Evolutionary conservation across 1,140 invertebrate species (phyloP), one percentile per base, ranked within the genome.

Genomic region (Dreissena polymorpha): DNA sequence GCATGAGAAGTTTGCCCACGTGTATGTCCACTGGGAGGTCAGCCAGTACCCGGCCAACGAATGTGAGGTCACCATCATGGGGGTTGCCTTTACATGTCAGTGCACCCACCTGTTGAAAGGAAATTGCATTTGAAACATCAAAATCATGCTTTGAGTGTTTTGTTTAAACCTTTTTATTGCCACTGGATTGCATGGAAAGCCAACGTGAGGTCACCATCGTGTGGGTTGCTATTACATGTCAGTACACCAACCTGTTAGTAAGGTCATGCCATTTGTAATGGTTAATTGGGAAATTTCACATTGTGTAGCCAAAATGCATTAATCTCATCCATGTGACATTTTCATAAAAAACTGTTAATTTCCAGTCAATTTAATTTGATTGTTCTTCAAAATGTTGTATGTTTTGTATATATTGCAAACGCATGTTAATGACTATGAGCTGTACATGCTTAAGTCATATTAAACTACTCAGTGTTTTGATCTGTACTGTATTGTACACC

Each of bases 181-280:
- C 39, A 39, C 39, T 39, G 39, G 39, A 39, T 39, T 0, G 99
- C 94, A 50, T 93, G 93, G 0, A 98, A 98, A 83, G 99, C 93
- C 91, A 95, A 96, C 0, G 97, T 99, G 16, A 99, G 88, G 80
- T 98, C 96, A n/a, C 98, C 98, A 93, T 99, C 97, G 55, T 95
- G 93, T 18, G 91, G 88, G 60, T 93, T 92, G 67, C 94, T 92
- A 21, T 94, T 84, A 0, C 93, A 95, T 51, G 95, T 94, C 5
- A 98, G 88, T 5, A 94, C 94, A 27, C 94, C 94, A 70, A 94
- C 92, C 93, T 94, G 77, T 63, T 10, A n/a, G n/a, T n/a, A n/a
- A n/a, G n/a, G n/a, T n/a, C n/a, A n/a, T n/a, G n/a, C n/a, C n/a
- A n/a, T n/a, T n/a, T n/a, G n/a, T n/a, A n/a, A n/a, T n/a, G n/a